phyloP scores from a whole-genome alignment of 2,888 invertebrate genomes.

The Osedax frankpressi region DNA sequence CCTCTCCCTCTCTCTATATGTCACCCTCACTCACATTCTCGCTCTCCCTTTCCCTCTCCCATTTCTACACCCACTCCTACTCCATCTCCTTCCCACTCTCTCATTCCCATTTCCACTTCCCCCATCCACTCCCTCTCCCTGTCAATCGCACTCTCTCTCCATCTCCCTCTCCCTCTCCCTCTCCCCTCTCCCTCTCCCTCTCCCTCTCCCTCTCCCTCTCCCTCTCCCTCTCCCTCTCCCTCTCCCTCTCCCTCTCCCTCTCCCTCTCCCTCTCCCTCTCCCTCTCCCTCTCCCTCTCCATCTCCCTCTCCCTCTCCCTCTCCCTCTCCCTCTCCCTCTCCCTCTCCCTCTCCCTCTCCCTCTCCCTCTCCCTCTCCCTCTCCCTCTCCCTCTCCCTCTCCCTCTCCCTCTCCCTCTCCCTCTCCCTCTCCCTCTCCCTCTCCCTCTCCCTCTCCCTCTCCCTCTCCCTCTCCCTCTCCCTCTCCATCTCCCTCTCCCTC shows the following conservation, averaged over 20 bases:
- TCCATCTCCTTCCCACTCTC: background rate
- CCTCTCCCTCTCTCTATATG: background rate
- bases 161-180: background rate
- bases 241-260: slow-evolving; percentile 14
- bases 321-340: slow-evolving; percentile 17
- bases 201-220: slow-evolving; percentile 21
- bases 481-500: slow-evolving; percentile 9
- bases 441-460: slow-evolving; percentile 18
- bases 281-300: slow-evolving; percentile 11
- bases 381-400: slow-evolving; percentile 16
- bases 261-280: slow-evolving; percentile 24
- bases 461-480: background rate
- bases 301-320: slow-evolving; percentile 13
- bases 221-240: slow-evolving; percentile 18
- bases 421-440: slow-evolving; percentile 11
- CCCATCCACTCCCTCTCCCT: slow-evolving; percentile 15
- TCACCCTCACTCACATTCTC: background rate
- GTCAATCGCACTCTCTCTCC: background rate
- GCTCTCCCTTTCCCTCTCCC: background rate
- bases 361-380: slow-evolving; percentile 13
- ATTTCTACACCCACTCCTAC: background rate
- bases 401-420: slow-evolving; percentile 5
- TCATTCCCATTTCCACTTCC: background rate
- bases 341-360: slow-evolving; percentile 17
- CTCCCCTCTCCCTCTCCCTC: background rate